Percentiles rank a stretch among this genome's conserved stretches.
Evolutionary conservation across 2,113 vertebrate species (phyloP).

Genomic region (Amia ocellicauda): DNA sequence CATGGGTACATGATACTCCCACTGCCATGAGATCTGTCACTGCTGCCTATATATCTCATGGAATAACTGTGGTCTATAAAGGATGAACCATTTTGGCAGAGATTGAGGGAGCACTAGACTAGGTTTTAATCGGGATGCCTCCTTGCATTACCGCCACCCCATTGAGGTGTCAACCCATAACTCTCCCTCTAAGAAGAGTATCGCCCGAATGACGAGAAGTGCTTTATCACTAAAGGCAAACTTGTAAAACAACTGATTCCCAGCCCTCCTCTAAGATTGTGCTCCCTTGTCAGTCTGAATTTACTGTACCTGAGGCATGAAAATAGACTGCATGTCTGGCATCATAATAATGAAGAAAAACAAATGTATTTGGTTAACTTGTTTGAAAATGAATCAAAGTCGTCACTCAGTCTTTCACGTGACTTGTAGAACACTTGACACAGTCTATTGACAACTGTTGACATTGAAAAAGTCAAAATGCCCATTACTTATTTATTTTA

Average conservation of each 20-base stretch:
- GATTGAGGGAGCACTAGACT: slow-evolving; percentile 47
- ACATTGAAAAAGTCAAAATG: no score
- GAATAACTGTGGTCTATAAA: slow-evolving; percentile 39
- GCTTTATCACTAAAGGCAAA: slow-evolving; percentile 49
- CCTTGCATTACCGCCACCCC: slow-evolving; percentile 36
- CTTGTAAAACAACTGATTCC: slow-evolving; percentile 59
- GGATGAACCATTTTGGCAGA: slow-evolving; percentile 41
- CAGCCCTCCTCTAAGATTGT: slow-evolving; percentile 28
- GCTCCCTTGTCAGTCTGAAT: slow-evolving; percentile 20
- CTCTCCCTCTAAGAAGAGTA: slow-evolving; percentile 40
- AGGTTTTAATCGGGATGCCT: slow-evolving; percentile 38
- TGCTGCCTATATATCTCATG: slow-evolving; percentile 56
- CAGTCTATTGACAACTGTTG: no score
- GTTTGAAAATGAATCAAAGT: slow-evolving; percentile 25
- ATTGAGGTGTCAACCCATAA: slow-evolving; percentile 48
- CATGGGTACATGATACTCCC: slow-evolving; percentile 77
- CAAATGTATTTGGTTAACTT: slow-evolving; percentile 51
- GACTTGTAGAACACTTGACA: no score
- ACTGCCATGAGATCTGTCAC: slow-evolving; percentile 59
- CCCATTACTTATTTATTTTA: no score
- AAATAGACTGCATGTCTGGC: slow-evolving; percentile 46
- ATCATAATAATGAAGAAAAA: slow-evolving; percentile 27
- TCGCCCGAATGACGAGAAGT: slow-evolving; percentile 39
- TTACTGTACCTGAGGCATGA: slow-evolving; percentile 23
- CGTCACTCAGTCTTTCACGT: no score